phyloP scores from a whole-genome alignment of 2,888 invertebrate species.

The Melolontha melolontha region DNA sequence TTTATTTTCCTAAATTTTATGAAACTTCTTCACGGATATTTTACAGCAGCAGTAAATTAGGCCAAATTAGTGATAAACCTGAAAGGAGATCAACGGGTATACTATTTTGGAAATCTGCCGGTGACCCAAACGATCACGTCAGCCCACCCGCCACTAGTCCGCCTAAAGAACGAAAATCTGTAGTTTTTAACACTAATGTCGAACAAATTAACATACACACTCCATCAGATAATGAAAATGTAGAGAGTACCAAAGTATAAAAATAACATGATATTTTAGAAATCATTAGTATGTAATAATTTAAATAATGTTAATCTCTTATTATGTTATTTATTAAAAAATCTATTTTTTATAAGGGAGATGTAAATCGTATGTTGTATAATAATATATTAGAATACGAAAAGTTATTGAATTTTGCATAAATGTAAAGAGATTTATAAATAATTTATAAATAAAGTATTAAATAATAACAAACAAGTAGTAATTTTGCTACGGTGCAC shows the following conservation, averaged over 20 bases:
- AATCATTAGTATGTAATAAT: neutral
- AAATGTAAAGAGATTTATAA: too few species aligned
- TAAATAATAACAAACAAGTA: too few species aligned
- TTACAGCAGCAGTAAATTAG: constrained; percentile 29
- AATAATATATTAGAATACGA: too few species aligned
- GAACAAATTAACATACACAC: constrained; percentile 62
- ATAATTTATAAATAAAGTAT: too few species aligned
- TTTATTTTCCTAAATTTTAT: neutral
- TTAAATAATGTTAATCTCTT: constrained; percentile 9
- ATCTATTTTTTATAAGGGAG: constrained; percentile 3
- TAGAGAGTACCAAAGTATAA: constrained; percentile 17
- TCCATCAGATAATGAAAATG: constrained; percentile 63
- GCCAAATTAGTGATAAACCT: constrained; percentile 24
- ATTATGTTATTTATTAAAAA: constrained; percentile 22
- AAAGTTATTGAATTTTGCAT: too few species aligned
- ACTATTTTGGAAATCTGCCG: constrained; percentile 41
- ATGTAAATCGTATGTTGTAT: too few species aligned
- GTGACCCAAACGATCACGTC: constrained; percentile 6
- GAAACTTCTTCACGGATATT: neutral
- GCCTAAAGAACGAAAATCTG: constrained; percentile 53
- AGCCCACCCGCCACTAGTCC: constrained; percentile 3
- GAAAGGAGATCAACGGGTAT: constrained; percentile 55
- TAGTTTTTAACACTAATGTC: constrained; percentile 64
- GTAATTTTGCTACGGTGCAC: too few species aligned
- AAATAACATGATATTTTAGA: constrained; percentile 33